These are phyloP conservation scores for Callocephalon fimbriatum DNA, from an alignment of 2,113 vertebrate genomes.

Conservation along the genomic window DNA sequence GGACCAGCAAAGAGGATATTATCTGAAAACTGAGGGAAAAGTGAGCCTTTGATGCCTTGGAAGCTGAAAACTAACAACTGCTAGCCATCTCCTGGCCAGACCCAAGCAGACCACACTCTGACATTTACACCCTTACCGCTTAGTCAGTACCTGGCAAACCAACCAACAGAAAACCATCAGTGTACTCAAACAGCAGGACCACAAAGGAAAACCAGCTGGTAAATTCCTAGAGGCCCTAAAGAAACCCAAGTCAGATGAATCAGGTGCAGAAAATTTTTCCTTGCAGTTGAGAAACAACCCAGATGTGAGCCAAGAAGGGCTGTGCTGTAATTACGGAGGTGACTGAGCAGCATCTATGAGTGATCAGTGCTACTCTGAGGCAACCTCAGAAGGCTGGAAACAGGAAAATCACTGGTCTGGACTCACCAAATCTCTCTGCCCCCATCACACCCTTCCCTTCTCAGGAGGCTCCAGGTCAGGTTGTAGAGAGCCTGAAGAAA, in stretches of 20 bases:
- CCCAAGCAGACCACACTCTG: neutral
- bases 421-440: neutral
- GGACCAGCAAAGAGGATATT: neutral
- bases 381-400: neutral
- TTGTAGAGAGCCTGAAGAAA: neutral
- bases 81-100: neutral
- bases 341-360: neutral
- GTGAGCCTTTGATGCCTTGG: neutral
- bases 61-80: neutral
- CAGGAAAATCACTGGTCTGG: neutral
- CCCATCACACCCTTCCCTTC: neutral
- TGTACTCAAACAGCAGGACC: neutral
- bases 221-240: neutral
- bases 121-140: neutral
- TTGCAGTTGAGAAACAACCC: neutral
- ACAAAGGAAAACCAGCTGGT: neutral
- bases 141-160: neutral
- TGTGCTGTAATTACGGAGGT: rapidly evolving
- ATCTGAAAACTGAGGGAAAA: neutral
- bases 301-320: neutral
- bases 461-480: neutral
- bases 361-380: neutral
- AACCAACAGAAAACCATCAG: neutral
- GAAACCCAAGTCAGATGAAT: neutral
- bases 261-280: neutral